Evolutionary conservation across 2,888 invertebrate genomes (phyloP).

Genomic region (Paralinhomoeus sp.): DNA sequence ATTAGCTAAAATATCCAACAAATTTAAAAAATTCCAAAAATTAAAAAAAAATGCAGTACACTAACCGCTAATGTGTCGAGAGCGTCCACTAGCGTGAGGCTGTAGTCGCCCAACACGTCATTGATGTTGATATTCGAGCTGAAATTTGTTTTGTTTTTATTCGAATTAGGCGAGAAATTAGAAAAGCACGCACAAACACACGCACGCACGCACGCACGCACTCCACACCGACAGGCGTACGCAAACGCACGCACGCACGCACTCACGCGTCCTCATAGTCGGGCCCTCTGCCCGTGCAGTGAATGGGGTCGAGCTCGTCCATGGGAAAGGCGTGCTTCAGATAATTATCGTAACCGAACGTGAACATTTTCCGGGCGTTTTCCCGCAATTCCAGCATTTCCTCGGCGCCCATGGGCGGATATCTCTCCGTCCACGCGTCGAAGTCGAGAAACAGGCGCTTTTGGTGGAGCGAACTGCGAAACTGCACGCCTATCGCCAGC

Average conservation of each 20-base stretch:
- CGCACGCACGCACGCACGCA: too few relatives aligned
- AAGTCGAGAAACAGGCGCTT: too few relatives aligned
- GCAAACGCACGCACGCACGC: too few relatives aligned
- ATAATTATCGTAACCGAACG: conserved; percentile 36
- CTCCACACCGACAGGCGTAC: too few relatives aligned
- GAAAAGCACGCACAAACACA: too few relatives aligned
- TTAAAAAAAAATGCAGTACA: conserved; percentile 5
- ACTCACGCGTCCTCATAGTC: conserved; percentile 39
- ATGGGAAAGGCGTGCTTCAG: conserved; percentile 40
- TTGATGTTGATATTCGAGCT: conserved; percentile 43
- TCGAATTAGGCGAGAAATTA: too few relatives aligned
- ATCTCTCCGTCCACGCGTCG: too few relatives aligned
- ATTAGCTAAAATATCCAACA: conserved; percentile 27
- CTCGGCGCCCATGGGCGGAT: too few relatives aligned
- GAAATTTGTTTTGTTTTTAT: too few relatives aligned
- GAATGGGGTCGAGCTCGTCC: conserved; percentile 41
- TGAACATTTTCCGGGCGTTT: conserved; percentile 18
- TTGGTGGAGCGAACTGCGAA: too few relatives aligned
- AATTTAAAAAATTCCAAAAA: not conserved
- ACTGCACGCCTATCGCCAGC: too few relatives aligned
- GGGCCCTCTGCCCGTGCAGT: conserved; percentile 39
- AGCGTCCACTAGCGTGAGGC: conserved; percentile 38
- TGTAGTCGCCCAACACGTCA: conserved; percentile 41
- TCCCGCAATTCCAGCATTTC: too few relatives aligned
- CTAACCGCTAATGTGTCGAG: conserved; percentile 38